A percentile compares a stretch with the other conserved stretches of the same genome.
These are phyloP conservation scores for Ceratitis capitata DNA, from an alignment of 1,140 invertebrate genomes.

Conservation along the genomic window DNA sequence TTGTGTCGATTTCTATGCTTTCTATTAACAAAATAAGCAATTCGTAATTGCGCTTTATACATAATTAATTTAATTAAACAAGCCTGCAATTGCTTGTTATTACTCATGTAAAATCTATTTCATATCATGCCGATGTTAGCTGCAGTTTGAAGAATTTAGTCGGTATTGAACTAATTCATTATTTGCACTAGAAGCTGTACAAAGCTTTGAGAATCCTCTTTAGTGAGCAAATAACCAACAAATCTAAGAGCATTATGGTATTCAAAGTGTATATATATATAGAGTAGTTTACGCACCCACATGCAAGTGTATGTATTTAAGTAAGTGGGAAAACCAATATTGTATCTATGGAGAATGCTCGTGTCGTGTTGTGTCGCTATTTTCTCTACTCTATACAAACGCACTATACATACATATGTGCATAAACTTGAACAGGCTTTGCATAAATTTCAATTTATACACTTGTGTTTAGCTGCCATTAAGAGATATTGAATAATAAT, in stretches of 20 bases:
- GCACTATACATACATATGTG: not conserved
- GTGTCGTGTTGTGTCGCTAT: no score
- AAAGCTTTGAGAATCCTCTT: not conserved
- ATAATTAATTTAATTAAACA: not conserved
- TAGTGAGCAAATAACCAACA: not conserved
- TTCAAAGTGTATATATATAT: not conserved
- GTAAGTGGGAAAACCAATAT: not conserved
- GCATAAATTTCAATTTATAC: conserved; percentile 35
- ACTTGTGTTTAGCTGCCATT: conserved; percentile 8
- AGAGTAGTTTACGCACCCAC: no score
- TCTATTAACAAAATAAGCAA: not conserved
- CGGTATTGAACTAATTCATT: not conserved
- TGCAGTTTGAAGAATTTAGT: not conserved
- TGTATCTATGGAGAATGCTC: not conserved
- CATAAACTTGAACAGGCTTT: no score
- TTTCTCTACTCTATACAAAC: not conserved
- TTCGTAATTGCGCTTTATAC: not conserved
- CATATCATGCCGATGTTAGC: no score
- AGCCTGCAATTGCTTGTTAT: not conserved
- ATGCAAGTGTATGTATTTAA: not conserved
- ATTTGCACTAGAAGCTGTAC: not conserved
- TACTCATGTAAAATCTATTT: not conserved
- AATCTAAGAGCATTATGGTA: not conserved
- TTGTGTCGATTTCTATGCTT: no score
- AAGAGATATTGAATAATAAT: conserved; percentile 37